Conservation (phyloP, 2,113 vertebrate species). For the Tretioscincus oriximinensis region DNA sequence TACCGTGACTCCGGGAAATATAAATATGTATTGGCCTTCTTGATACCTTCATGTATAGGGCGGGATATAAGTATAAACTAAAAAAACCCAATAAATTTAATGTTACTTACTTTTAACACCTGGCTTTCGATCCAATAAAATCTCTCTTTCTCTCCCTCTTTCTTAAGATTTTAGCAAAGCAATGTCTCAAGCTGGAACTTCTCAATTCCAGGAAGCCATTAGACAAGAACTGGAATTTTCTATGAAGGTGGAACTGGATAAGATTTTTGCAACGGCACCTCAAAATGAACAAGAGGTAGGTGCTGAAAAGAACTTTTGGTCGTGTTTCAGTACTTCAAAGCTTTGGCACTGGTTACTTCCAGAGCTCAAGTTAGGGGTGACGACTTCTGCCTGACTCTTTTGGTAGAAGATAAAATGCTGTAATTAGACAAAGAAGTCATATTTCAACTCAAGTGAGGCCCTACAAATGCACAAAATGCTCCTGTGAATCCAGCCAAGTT, state of each 20-base stretch:
- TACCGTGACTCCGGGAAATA: too few relatives aligned
- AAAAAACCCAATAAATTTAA: neutral
- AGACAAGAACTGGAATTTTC: conserved; percentile 92
- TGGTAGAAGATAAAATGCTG: neutral
- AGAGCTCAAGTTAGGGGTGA: too few relatives aligned
- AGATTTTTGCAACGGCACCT: conserved; percentile 80
- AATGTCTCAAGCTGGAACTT: conserved; percentile 78
- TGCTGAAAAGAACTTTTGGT: neutral
- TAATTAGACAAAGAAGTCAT: neutral
- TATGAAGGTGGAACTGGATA: conserved; percentile 89
- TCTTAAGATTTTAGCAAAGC: conserved; percentile 84
- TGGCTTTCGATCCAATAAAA: neutral
- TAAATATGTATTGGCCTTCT: too few relatives aligned
- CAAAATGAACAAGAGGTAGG: conserved; percentile 84
- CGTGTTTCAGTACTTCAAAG: neutral
- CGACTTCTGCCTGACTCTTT: neutral
- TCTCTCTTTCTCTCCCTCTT: conserved; percentile 42
- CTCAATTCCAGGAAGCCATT: conserved; percentile 95
- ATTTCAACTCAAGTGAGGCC: neutral
- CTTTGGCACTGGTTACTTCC: too few relatives aligned
- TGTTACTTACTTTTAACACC: neutral
- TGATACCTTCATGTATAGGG: too few relatives aligned
- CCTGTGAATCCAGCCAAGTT: too few relatives aligned
- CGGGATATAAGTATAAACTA: neutral
- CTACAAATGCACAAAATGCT: neutral